Base-by-base conservation (phyloP, 1,140 invertebrate genomes). In the Antheraea pernyi region DNA sequence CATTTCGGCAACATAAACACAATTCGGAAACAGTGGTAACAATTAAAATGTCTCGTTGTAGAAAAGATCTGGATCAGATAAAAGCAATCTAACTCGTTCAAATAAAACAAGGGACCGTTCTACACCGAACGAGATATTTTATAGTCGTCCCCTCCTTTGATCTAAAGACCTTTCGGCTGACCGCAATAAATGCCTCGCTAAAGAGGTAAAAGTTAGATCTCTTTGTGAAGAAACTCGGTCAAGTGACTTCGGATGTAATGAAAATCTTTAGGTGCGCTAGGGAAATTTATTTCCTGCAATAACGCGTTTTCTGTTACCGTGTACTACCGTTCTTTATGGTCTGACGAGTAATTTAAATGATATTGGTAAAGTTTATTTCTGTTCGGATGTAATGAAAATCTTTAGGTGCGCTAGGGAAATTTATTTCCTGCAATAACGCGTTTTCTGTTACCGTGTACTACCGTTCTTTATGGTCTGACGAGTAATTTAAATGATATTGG, bases 351-450 rank as follows among this genome's bases (percentile, higher is more conserved):
- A 67, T 67, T 53, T 67, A 59, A 59, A 67, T 67, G 19, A 59
- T 67, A 37, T 30, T 30, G 22, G 22, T 30, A 30, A 30, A 4
- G 22, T 30, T 30, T 30, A 30, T 30, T 4, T 30, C 22, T 30
- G 22, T 79, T 78, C 78, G 75, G 77, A 82, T 79, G 77, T 86
- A 89, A 87, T 88, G 87, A 87, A 89, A 88, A 83, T 82, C 77
- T 81, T 77, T 74, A 71, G 74, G 76, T 77, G 72, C 71, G 72
- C 70, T 77, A 75, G 75, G 76, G 71, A 83, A 82, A 84, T 85
- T 84, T 82, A 85, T 86, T 72, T 78, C 70, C 72, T 71, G 68
- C 76, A 81, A 81, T 83, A 82, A 76, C 74, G 48, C 58, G 22
- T 19, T 53, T 19, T 19, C 22, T 37, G n/a, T 19, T 60, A 46